These are phyloP conservation scores for Rhorus exstirpatorius DNA, from an alignment of 2,888 invertebrate genomes.

Conservation along the genomic window DNA sequence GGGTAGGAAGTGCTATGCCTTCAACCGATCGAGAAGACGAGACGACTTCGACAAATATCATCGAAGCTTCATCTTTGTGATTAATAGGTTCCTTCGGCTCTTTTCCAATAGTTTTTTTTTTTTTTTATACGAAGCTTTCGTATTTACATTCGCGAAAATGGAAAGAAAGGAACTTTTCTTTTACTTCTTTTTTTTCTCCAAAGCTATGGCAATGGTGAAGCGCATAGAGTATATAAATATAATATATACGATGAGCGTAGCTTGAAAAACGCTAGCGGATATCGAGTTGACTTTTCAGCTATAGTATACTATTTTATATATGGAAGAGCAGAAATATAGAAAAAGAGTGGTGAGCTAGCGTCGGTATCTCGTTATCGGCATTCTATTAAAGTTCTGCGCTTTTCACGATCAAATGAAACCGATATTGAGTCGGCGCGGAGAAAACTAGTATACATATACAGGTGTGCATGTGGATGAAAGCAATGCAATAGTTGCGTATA, in stretches of 20 bases:
- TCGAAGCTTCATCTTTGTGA: constrained; percentile 42
- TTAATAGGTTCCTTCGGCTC: constrained; percentile 32
- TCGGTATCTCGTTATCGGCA: constrained; percentile 67
- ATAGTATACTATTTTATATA: constrained; percentile 23
- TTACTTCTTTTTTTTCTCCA: constrained; percentile 17
- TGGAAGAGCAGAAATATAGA: constrained; percentile 22
- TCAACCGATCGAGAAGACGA: neutral
- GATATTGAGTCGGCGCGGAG: constrained; percentile 48
- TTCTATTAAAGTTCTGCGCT: constrained; percentile 66
- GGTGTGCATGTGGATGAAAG: constrained; percentile 21
- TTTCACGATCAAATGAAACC: constrained; percentile 61
- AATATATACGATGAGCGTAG: constrained; percentile 6
- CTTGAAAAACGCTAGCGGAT: constrained; percentile 56
- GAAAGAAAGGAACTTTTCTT: constrained; percentile 35
- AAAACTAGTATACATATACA: constrained; percentile 17
- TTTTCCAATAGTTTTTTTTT: neutral
- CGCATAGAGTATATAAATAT: constrained; percentile 1
- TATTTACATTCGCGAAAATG: constrained; percentile 53
- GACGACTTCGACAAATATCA: constrained; percentile 19
- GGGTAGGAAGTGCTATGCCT: neutral
- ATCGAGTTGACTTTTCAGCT: constrained; percentile 59
- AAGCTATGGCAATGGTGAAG: constrained; percentile 38
- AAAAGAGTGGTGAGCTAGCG: constrained; percentile 28
- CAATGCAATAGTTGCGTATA: constrained; percentile 34
- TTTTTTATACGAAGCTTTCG: constrained; percentile 24